Conservation (phyloP, 2,888 invertebrate species). For the Zonitis immaculata region DNA sequence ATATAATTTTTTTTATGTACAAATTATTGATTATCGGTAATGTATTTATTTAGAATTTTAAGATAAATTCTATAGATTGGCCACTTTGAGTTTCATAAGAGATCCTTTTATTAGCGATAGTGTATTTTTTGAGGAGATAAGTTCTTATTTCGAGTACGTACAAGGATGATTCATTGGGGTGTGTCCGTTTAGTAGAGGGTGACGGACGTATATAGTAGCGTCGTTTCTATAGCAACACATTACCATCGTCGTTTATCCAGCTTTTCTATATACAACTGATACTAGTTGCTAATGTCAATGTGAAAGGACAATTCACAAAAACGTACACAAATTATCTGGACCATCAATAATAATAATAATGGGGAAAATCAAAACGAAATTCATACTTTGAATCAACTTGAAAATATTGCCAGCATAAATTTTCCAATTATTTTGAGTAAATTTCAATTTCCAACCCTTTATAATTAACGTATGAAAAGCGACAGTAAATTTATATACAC, state of each 20-base stretch:
- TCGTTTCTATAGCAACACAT: constrained; percentile 14
- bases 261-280: neutral
- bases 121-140: constrained; percentile 22
- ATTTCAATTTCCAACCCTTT: neutral
- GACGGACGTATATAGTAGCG: constrained; percentile 8
- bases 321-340: constrained; percentile 14
- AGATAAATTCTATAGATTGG: too few relatives aligned
- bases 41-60: too few relatives aligned
- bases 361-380: too few relatives aligned
- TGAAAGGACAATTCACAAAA: neutral
- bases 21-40: too few relatives aligned
- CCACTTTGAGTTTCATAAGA: too few relatives aligned
- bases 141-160: constrained; percentile 20
- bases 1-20: too few relatives aligned
- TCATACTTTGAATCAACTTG: too few relatives aligned
- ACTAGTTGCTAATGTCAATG: constrained; percentile 4
- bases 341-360: constrained; percentile 13
- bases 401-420: too few relatives aligned
- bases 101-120: too few relatives aligned
- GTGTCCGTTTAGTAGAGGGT: constrained; percentile 12
- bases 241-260: neutral
- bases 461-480: neutral
- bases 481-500: neutral
- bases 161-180: constrained; percentile 21
- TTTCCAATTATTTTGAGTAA: too few relatives aligned